Evolutionary conservation across 1,140 invertebrate species (phyloP).

Genomic region (Bradysia coprophila): DNA sequence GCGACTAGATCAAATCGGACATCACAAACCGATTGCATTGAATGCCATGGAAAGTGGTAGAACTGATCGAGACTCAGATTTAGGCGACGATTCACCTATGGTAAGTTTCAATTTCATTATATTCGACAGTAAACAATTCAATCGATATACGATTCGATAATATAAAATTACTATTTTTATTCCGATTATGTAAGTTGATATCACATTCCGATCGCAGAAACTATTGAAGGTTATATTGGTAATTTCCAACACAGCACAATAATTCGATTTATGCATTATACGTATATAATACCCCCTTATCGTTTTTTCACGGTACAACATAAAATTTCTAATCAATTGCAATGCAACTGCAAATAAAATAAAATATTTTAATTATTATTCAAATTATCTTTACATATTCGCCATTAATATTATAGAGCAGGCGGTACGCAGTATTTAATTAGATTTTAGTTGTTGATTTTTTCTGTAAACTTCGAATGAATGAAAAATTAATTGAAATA

Average conservation of each 20-base stretch:
- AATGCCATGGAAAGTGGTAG: slow-evolving; percentile 66
- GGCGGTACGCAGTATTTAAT: too few species aligned
- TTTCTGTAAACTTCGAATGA: background rate
- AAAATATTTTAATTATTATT: background rate
- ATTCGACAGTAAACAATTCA: background rate
- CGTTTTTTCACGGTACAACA: too few species aligned
- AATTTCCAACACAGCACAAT: background rate
- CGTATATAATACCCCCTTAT: background rate
- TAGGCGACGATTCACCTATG: slow-evolving; percentile 38
- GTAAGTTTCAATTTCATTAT: slow-evolving; percentile 25
- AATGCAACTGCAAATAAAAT: background rate
- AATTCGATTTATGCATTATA: background rate
- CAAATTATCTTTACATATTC: background rate
- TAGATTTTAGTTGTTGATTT: background rate
- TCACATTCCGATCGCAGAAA: too few species aligned
- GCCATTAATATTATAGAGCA: background rate
- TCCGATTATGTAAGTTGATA: background rate
- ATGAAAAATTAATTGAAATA: background rate
- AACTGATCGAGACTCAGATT: slow-evolving; percentile 51
- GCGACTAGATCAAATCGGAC: too few species aligned
- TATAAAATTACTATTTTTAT: background rate
- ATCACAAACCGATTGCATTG: slow-evolving; percentile 66
- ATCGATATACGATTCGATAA: too few species aligned
- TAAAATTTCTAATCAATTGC: too few species aligned
- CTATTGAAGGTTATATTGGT: background rate